Conservation (phyloP, 2,888 invertebrate species). For the Epistrophe eligans region DNA sequence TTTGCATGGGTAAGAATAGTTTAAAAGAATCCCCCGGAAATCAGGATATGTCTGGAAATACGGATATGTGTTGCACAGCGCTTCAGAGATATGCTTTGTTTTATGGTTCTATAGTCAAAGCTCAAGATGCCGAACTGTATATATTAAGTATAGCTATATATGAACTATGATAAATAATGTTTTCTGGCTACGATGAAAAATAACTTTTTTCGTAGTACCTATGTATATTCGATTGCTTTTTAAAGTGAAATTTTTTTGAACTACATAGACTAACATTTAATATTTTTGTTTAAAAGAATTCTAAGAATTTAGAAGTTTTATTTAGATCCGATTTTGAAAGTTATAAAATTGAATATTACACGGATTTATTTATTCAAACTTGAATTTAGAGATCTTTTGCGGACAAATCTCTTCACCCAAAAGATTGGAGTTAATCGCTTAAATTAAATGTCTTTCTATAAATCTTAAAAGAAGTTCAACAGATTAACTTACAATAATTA, state of each 20-base stretch:
- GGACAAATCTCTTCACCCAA: too few relatives aligned
- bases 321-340: too few relatives aligned
- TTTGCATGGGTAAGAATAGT: neutral
- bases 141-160: neutral
- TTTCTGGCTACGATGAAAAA: neutral
- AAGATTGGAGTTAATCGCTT: too few relatives aligned
- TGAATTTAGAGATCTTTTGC: too few relatives aligned
- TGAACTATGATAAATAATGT: constrained; percentile 1
- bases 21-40: constrained; percentile 6
- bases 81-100: neutral
- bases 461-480: too few relatives aligned
- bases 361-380: too few relatives aligned
- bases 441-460: too few relatives aligned
- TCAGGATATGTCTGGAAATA: neutral
- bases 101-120: neutral
- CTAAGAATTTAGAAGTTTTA: too few relatives aligned
- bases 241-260: neutral
- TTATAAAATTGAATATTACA: too few relatives aligned
- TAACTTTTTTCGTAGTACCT: neutral
- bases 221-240: neutral
- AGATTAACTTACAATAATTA: too few relatives aligned
- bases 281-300: too few relatives aligned
- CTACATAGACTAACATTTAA: neutral
- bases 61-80: constrained; percentile 8
- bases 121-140: neutral